Evolutionary conservation across 2,113 vertebrate genomes (phyloP).

Genomic region (Tupaia chinensis): DNA sequence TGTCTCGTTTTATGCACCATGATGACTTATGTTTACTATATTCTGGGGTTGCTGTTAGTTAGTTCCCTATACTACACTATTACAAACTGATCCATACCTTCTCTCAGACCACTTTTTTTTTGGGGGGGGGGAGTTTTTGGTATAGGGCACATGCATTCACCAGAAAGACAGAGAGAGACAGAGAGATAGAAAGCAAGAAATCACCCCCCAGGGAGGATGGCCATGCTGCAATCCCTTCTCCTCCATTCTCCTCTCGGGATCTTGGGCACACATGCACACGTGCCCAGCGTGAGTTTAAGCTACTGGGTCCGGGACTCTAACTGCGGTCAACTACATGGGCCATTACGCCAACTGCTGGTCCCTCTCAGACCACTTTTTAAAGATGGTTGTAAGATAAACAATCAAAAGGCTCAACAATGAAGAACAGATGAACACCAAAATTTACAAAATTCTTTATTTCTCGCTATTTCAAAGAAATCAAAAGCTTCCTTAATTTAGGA

Average conservation of each 20-base stretch:
- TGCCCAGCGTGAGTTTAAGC: too few species aligned
- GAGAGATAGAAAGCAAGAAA: too few species aligned
- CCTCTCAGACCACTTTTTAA: background rate
- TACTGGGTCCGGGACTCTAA: too few species aligned
- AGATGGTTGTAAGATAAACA: background rate
- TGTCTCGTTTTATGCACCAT: background rate
- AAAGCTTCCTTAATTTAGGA: background rate
- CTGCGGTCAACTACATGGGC: too few species aligned
- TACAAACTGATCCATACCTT: background rate
- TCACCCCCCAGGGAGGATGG: too few species aligned
- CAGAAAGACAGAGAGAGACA: too few species aligned
- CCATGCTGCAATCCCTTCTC: too few species aligned
- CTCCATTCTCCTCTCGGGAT: too few species aligned
- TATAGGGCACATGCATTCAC: too few species aligned
- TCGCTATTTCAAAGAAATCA: slow-evolving; percentile 28
- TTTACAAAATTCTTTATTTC: slow-evolving; percentile 32
- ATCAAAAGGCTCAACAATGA: background rate
- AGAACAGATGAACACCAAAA: background rate
- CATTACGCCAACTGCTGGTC: too few species aligned
- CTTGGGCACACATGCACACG: too few species aligned
- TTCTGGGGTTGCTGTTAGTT: background rate
- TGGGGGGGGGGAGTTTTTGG: too few species aligned
- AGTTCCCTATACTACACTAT: background rate
- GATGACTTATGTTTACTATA: background rate
- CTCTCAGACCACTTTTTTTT: background rate